A percentile compares a stretch with the other conserved stretches of the same genome.
Evolutionary conservation across 2,888 invertebrate species (phyloP).

Genomic region (Physocephala rufipes): DNA sequence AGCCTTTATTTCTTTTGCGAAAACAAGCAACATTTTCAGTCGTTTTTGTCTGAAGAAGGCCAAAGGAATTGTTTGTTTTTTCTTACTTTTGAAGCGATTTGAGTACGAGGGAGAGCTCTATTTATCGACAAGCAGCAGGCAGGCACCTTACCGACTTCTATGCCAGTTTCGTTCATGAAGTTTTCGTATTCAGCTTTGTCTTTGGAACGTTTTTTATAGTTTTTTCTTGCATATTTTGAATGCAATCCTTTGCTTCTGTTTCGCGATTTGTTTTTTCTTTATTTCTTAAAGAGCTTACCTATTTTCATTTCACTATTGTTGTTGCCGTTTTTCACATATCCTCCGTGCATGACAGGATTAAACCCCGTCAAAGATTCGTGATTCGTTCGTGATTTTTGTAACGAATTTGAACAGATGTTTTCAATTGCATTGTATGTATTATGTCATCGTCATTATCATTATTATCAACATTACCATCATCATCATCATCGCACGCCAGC

Average conservation of each 20-base stretch:
- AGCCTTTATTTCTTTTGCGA: slow-evolving; percentile 55
- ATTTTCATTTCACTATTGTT: slow-evolving; percentile 4
- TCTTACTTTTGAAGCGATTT: too few relatives aligned
- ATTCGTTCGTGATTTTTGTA: too few relatives aligned
- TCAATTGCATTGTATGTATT: too few relatives aligned
- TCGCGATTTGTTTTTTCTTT: slow-evolving; percentile 36
- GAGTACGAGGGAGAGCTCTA: too few relatives aligned
- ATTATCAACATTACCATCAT: too few relatives aligned
- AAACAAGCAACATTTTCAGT: slow-evolving; percentile 50
- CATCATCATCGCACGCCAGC: too few relatives aligned
- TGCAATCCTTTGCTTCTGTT: slow-evolving; percentile 61
- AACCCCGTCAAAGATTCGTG: too few relatives aligned
- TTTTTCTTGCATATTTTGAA: slow-evolving; percentile 57
- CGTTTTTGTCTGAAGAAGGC: background rate
- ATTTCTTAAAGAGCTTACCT: slow-evolving; percentile 15
- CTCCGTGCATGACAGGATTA: too few relatives aligned
- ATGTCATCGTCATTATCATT: too few relatives aligned
- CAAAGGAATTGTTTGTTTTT: slow-evolving; percentile 13
- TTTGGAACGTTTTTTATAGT: background rate
- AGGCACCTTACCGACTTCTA: slow-evolving; percentile 12
- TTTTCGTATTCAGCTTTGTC: slow-evolving; percentile 9
- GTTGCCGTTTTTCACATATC: slow-evolving; percentile 2
- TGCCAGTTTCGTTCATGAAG: slow-evolving; percentile 14
- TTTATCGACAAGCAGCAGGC: slow-evolving; percentile 6
- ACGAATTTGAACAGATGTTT: too few relatives aligned